These are phyloP conservation scores for Epinephelus fuscoguttatus DNA, from an alignment of 2,113 vertebrate species.

Conservation along the genomic window DNA sequence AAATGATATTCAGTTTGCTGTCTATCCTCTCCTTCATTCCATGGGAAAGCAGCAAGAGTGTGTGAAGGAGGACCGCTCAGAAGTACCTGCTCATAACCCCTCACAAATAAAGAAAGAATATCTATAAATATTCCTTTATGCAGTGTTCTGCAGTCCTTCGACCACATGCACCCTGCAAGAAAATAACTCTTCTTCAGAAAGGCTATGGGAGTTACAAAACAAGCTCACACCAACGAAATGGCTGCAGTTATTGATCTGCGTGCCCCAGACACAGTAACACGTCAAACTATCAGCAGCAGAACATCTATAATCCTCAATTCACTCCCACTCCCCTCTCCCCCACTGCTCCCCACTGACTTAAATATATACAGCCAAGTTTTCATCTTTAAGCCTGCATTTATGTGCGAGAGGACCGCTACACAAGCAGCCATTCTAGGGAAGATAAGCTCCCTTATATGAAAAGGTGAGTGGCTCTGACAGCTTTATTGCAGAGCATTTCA, in stretches of 20 bases:
- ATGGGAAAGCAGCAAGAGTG: background rate
- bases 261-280: slow-evolving; percentile 63
- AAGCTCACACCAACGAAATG: slow-evolving; percentile 53
- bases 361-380: slow-evolving; percentile 71
- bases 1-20: too few relatives aligned
- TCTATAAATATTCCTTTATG: slow-evolving; percentile 5
- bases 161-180: slow-evolving; percentile 12
- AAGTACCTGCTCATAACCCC: background rate
- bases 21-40: too few relatives aligned
- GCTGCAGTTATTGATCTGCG: slow-evolving; percentile 76
- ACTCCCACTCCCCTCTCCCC: slow-evolving; percentile 43
- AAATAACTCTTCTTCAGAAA: slow-evolving; percentile 37
- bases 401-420: slow-evolving; percentile 61
- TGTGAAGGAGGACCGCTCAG: too few relatives aligned
- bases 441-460: slow-evolving; percentile 79
- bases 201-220: slow-evolving; percentile 50
- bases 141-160: background rate
- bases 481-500: slow-evolving; percentile 78
- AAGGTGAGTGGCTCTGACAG: slow-evolving; percentile 78
- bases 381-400: slow-evolving; percentile 76
- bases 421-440: slow-evolving; percentile 63
- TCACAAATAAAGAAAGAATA: background rate
- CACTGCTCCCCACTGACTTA: slow-evolving; percentile 58
- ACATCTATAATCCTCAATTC: slow-evolving; percentile 77
- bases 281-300: slow-evolving; percentile 74